Conservation (phyloP, 2,797 vertebrate genomes). For the Psittacula echo region DNA sequence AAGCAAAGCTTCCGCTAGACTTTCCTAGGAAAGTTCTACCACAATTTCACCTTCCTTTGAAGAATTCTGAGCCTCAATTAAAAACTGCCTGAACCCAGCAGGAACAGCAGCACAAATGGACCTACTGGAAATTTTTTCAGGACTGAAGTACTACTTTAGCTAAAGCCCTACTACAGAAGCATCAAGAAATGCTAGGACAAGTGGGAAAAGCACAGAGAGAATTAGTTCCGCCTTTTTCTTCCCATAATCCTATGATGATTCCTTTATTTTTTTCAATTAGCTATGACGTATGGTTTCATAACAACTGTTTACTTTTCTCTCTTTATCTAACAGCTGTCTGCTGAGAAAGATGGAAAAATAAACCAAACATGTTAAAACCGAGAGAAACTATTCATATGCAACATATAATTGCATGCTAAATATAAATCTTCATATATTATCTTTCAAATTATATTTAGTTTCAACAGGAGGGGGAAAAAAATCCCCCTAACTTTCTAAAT, state of each 20-base stretch:
- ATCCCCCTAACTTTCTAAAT: slow-evolving; percentile 52
- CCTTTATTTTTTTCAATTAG: neutral
- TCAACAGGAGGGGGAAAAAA: slow-evolving; percentile 24
- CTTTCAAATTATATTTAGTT: slow-evolving; percentile 68
- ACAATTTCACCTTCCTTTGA: fast-evolving
- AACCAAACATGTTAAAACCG: slow-evolving; percentile 32
- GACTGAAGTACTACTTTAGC: neutral
- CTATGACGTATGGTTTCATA: slow-evolving; percentile 23
- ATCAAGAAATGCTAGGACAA: neutral
- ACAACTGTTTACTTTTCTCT: slow-evolving; percentile 62
- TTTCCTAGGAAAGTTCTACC: neutral
- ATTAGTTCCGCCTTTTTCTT: neutral
- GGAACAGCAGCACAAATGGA: neutral
- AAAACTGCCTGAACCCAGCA: neutral
- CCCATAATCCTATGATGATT: neutral
- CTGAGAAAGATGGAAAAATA: slow-evolving; percentile 45
- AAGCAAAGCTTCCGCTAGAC: neutral
- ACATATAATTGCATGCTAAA: slow-evolving; percentile 41
- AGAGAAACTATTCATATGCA: slow-evolving; percentile 46
- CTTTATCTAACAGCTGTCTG: slow-evolving; percentile 65
- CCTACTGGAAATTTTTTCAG: neutral
- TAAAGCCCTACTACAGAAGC: neutral
- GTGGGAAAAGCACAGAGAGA: neutral
- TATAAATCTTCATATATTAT: slow-evolving; percentile 56
- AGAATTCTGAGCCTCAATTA: neutral